phyloP scores from a whole-genome alignment of 2,113 vertebrate genomes.

The Stegastes partitus region DNA sequence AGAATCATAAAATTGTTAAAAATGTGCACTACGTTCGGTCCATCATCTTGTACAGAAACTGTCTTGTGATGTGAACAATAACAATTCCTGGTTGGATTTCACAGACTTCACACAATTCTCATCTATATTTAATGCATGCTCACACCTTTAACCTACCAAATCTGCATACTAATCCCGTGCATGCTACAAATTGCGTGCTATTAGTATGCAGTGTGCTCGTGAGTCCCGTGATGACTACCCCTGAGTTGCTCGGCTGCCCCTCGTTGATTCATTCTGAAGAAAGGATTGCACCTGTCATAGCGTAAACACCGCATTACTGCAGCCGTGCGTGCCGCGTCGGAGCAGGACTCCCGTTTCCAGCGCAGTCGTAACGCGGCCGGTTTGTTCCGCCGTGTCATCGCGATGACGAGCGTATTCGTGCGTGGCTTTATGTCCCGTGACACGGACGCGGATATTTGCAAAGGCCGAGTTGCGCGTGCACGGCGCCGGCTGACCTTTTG shows the following conservation, averaged over 20 bases:
- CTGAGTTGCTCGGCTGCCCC: conserved; percentile 13
- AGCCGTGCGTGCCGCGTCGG: neutral
- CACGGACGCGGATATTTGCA: conserved; percentile 9
- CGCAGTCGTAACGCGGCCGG: conserved; percentile 4
- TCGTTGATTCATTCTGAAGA: conserved; percentile 20
- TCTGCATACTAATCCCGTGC: conserved; percentile 17
- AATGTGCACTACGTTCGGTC: neutral
- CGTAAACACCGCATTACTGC: conserved; percentile 27
- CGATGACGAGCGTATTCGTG: conserved; percentile 22
- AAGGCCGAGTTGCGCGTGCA: conserved; percentile 10
- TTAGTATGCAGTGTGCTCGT: conserved; percentile 25
- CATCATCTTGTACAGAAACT: neutral
- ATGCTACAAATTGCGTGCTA: neutral
- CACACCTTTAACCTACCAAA: neutral
- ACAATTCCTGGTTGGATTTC: conserved; percentile 19
- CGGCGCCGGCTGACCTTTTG: conserved; percentile 70
- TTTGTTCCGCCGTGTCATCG: conserved; percentile 41
- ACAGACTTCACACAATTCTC: neutral
- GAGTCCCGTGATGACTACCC: conserved; percentile 24
- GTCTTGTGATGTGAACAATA: neutral
- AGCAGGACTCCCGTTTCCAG: conserved; percentile 6
- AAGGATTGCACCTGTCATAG: conserved; percentile 44
- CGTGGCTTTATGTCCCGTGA: conserved; percentile 19
- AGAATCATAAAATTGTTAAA: neutral
- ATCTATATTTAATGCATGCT: conserved; percentile 1